Conservation (phyloP, 2,797 vertebrate species). For the Novumbra hubbsi region DNA sequence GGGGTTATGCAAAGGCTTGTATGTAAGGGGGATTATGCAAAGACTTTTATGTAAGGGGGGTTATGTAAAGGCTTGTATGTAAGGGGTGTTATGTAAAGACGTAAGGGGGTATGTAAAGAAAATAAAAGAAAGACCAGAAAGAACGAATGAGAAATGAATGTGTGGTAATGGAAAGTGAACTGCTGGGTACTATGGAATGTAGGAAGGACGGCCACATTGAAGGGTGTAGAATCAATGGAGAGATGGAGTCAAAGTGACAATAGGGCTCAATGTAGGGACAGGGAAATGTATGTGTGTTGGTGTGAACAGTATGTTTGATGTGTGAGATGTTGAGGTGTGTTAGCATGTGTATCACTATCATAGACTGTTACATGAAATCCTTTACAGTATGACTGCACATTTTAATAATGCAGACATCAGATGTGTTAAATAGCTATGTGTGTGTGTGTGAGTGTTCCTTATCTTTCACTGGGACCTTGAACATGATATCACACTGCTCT, state of each 20-base stretch:
- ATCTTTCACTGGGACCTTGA: constrained; percentile 25
- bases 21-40: not conserved
- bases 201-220: not conserved
- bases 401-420: constrained; percentile 27
- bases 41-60: too few species aligned
- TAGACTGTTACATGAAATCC: constrained; percentile 33
- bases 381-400: constrained; percentile 23
- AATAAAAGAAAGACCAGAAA: not conserved
- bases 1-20: too few species aligned
- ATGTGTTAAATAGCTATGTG: constrained; percentile 32
- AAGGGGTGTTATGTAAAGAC: constrained; percentile 10
- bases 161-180: not conserved
- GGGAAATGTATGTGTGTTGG: not conserved
- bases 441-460: constrained; percentile 9
- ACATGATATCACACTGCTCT: constrained; percentile 35
- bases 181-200: not conserved
- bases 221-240: not conserved
- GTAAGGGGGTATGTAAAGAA: constrained; percentile 26
- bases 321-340: not conserved
- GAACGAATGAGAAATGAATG: not conserved
- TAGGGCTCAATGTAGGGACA: not conserved
- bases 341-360: constrained; percentile 21
- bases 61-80: not conserved
- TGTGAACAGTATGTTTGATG: not conserved
- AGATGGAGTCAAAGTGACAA: not conserved